Base-by-base conservation (phyloP, 1,140 invertebrate genomes). In the Holcopasites calliopsidis region DNA sequence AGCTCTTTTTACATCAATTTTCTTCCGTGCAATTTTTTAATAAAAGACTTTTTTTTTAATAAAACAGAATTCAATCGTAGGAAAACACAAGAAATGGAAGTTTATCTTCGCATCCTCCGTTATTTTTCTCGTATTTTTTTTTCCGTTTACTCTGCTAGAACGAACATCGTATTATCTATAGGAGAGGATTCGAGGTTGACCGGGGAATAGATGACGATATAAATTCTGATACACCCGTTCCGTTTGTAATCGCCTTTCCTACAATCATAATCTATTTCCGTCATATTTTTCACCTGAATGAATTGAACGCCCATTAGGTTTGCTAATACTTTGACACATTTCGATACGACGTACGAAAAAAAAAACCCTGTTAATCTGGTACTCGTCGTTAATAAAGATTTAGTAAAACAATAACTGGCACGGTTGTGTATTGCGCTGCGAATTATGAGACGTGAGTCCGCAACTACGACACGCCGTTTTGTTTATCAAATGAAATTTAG, bases 231-330 rank as follows among this genome's bases (percentile, higher is more conserved):
- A 13, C 40, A 35, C 31, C 13, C 68, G 31, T 13, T 47, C 2
- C 16, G 31, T 38, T 49, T 71, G 31, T 50, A 71, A 60, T 71
- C 55, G 33, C 55, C 23, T 70, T 23, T 71, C 33, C 42, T 7
- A 6, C 3, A 3, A 60, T 11, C 13, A 23, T 58, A 35, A 70
- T 28, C 13, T 42, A 28, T 42, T 8, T 18, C n/a, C 28, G 28
- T 33, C 33, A 40, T 52, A 47, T 60, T 71, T 70, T 49, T 49
- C 16, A 2, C 13, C 18, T 16, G 55, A 16, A 61, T n/a, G 33
- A 50, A 38, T 71, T 8, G 23, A 10, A 6, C 13, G 8, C 16
- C 2, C 28, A 10, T 49, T 49, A 1, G 18, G 18, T 42, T 33
- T 28, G 23, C 33, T 49, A 28, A 71, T 61, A 40, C 40, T 13